Percentiles rank a stretch among this genome's conserved stretches.
These are phyloP conservation scores for Hypena proboscidalis DNA, from an alignment of 2,888 invertebrate species.

Conservation along the genomic window DNA sequence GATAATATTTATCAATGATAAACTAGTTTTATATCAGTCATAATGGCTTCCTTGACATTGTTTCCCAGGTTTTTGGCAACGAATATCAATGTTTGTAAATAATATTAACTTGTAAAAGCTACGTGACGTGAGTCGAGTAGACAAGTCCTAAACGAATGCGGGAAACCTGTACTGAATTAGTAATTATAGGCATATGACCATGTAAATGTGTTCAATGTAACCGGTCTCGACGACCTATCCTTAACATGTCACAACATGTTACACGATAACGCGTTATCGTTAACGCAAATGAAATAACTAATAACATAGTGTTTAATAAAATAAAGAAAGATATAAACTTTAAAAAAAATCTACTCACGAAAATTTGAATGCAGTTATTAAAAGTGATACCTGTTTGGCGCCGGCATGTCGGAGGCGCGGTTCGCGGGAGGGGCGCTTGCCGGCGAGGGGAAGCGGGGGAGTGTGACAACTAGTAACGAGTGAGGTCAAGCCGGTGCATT, in stretches of 20 bases:
- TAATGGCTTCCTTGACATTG: conserved; percentile 27
- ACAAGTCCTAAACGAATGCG: conserved; percentile 15
- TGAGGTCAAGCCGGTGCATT: conserved; percentile 75
- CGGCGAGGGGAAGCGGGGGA: conserved; percentile 37
- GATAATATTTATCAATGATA: conserved; percentile 18
- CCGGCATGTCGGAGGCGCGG: conserved; percentile 64
- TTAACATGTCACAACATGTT: conserved; percentile 13
- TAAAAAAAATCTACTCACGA: conserved; percentile 9
- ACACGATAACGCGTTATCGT: background rate
- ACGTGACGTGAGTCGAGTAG: conserved; percentile 32
- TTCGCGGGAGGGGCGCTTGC: conserved; percentile 34
- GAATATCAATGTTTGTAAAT: conserved; percentile 28
- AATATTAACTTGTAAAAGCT: conserved; percentile 8
- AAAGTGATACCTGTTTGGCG: conserved; percentile 65
- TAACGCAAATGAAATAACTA: too few species aligned
- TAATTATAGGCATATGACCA: conserved; percentile 8
- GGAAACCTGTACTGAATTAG: conserved; percentile 10
- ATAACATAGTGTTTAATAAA: conserved; percentile 3
- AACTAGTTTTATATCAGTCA: conserved; percentile 6
- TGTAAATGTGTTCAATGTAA: conserved; percentile 12
- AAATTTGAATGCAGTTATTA: conserved; percentile 13
- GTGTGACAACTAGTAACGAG: conserved; percentile 55
- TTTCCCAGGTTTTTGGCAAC: conserved; percentile 27
- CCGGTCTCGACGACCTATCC: conserved; percentile 7
- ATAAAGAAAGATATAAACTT: conserved; percentile 9